Conservation (phyloP, 2,888 invertebrate genomes). For the Adineta ricciae region DNA sequence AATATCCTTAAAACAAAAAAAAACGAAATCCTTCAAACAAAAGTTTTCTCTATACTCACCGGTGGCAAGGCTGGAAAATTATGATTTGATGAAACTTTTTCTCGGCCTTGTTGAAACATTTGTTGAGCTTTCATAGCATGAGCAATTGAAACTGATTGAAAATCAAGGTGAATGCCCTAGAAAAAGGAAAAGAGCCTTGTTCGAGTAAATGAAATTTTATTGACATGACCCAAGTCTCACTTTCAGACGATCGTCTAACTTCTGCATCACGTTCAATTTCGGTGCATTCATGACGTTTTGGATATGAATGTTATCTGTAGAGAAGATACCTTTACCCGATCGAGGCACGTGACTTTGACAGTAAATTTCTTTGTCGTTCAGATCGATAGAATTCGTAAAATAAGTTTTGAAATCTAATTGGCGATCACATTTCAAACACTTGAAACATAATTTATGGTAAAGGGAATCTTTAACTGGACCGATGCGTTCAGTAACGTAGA, state of each 20-base stretch:
- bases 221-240: neutral
- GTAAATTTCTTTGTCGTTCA: conserved; percentile 45
- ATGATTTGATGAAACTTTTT: conserved; percentile 41
- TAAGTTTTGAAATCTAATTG: conserved; percentile 46
- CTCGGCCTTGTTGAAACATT: conserved; percentile 38
- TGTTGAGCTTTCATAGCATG: conserved; percentile 44
- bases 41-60: neutral
- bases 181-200: neutral
- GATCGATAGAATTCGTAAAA: conserved; percentile 43
- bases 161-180: conserved; percentile 11
- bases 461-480: conserved; percentile 82
- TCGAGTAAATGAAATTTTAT: too few species aligned
- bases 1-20: neutral
- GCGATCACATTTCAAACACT: conserved; percentile 76
- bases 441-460: conserved; percentile 94
- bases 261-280: conserved; percentile 32
- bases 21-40: too few species aligned
- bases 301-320: conserved; percentile 31
- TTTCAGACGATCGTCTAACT: conserved; percentile 30
- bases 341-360: conserved; percentile 37
- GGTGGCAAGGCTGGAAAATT: conserved; percentile 42
- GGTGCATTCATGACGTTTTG: conserved; percentile 33
- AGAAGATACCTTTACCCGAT: conserved; percentile 31
- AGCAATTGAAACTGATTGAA: conserved; percentile 59
- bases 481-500: conserved; percentile 44